phyloP scores from a whole-genome alignment of 53 echinoderm and acorn worm species.

The Arbacia lixula region DNA sequence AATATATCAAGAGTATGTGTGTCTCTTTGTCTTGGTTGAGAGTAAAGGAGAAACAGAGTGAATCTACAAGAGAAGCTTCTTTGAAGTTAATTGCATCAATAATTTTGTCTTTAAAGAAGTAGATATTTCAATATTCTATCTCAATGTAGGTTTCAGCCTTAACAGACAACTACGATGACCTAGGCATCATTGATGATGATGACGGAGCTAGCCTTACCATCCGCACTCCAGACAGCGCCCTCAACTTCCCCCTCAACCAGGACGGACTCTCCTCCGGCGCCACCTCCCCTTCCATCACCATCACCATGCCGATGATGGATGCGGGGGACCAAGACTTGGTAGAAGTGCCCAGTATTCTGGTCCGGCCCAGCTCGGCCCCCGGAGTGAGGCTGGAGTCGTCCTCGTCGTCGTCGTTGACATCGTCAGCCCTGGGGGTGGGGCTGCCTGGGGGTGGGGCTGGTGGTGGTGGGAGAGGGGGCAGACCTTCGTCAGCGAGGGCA shows the following conservation, averaged over 20 bases:
- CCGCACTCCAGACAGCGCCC: conserved; percentile 33
- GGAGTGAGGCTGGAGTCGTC: conserved; percentile 9
- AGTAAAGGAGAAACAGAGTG: no score
- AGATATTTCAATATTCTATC: background rate
- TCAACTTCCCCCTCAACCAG: conserved; percentile 4
- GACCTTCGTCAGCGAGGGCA: conserved; percentile 30
- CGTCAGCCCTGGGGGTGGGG: background rate
- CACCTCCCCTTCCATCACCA: conserved; percentile 50
- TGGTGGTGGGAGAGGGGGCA: background rate
- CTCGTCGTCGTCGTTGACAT: background rate
- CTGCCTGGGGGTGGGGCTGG: background rate
- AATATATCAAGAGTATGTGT: no score
- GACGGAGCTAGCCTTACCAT: background rate
- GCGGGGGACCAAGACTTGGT: background rate
- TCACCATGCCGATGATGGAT: conserved; percentile 45
- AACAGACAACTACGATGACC: conserved; percentile 41
- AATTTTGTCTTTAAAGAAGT: background rate
- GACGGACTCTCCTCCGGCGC: conserved; percentile 41
- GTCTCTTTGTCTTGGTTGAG: no score
- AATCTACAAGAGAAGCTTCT: no score
- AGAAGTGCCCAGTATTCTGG: conserved; percentile 44
- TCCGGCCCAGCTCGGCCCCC: conserved; percentile 72
- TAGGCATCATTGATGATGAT: conserved; percentile 34
- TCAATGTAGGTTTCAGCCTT: conserved; percentile 25
- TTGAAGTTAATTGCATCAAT: background rate